A percentile compares a stretch with the other conserved stretches of the same genome.
phyloP scores from a whole-genome alignment of 2,797 vertebrate genomes.

The Tenualosa thibaudeaui region DNA sequence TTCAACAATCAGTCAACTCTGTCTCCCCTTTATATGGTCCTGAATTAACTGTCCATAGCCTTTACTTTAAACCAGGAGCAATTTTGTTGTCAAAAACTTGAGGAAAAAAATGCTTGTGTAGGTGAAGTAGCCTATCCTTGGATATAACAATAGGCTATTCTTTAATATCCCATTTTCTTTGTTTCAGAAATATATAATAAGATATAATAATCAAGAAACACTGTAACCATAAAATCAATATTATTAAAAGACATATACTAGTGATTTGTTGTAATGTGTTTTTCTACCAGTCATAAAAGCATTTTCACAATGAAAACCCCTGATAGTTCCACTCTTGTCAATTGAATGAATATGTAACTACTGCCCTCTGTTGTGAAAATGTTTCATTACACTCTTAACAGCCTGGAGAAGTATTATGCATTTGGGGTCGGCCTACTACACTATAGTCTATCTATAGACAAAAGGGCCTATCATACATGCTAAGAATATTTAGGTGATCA shows the following conservation, averaged over 20 bases:
- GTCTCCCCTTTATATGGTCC: too few species aligned
- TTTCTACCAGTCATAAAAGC: neutral
- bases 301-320: neutral
- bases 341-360: neutral
- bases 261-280: neutral
- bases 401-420: neutral
- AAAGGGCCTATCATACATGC: neutral
- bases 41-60: too few species aligned
- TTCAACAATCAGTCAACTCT: too few species aligned
- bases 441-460: neutral
- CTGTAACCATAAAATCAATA: neutral
- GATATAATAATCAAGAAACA: neutral
- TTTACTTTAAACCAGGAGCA: too few species aligned
- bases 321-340: neutral
- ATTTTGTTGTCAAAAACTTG: neutral
- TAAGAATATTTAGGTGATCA: too few species aligned
- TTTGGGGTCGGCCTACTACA: neutral
- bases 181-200: too few species aligned
- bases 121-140: neutral
- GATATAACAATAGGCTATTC: too few species aligned
- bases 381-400: neutral
- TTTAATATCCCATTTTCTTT: neutral
- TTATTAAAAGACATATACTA: neutral
- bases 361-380: constrained; percentile 4
- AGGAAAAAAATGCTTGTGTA: neutral